phyloP scores from a whole-genome alignment of 53 echinoderm and acorn worm species.

The Echinometra lucunter region DNA sequence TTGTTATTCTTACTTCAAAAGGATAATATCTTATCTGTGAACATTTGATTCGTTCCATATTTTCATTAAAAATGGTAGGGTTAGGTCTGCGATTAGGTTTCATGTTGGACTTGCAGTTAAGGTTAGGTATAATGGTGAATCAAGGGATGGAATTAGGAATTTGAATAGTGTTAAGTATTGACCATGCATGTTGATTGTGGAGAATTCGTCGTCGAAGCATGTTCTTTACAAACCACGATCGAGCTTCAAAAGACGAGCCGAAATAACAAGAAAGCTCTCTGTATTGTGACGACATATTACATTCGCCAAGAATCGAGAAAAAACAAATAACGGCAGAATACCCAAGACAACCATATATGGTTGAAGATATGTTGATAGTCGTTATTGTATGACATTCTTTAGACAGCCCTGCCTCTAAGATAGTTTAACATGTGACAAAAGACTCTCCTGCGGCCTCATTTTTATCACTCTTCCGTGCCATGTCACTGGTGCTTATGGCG shows the following conservation, averaged over 20 bases:
- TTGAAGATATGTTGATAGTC: not conserved
- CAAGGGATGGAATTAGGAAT: too few species aligned
- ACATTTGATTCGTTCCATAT: too few species aligned
- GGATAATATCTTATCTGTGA: too few species aligned
- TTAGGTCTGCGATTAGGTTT: too few species aligned
- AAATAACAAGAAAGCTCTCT: not conserved
- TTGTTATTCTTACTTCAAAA: too few species aligned
- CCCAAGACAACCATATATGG: slow-evolving; percentile 17
- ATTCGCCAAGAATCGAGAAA: not conserved
- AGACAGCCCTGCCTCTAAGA: not conserved
- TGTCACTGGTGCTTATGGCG: slow-evolving; percentile 28
- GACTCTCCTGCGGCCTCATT: slow-evolving; percentile 39
- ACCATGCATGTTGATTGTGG: too few species aligned
- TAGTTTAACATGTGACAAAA: slow-evolving; percentile 50
- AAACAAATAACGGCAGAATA: not conserved
- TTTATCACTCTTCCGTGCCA: slow-evolving; percentile 59
- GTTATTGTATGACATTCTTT: slow-evolving; percentile 49
- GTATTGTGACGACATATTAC: not conserved
- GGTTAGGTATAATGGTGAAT: too few species aligned
- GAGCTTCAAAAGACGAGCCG: not conserved
- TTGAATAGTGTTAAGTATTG: too few species aligned
- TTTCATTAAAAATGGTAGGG: too few species aligned
- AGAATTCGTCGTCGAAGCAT: too few species aligned
- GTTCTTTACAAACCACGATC: too few species aligned
- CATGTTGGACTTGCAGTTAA: too few species aligned